Evolutionary conservation across 2,888 invertebrate species (phyloP).

Genomic region (Drosophila hamatofila): DNA sequence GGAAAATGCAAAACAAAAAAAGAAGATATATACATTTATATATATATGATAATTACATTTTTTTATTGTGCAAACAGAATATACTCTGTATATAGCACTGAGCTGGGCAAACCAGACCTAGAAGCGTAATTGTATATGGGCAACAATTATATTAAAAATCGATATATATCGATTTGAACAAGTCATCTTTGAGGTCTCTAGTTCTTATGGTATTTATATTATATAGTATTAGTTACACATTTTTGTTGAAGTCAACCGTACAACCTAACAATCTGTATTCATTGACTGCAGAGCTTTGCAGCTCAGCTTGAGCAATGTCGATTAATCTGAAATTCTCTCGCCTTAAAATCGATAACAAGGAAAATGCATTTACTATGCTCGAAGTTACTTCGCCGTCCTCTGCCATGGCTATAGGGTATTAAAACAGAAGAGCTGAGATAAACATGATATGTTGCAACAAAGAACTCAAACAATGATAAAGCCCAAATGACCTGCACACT

Average conservation of each 20-base stretch:
- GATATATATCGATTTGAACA: slow-evolving; percentile 1
- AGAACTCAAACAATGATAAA: slow-evolving; percentile 16
- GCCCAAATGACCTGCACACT: slow-evolving; percentile 25
- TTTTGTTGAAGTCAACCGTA: too few relatives aligned
- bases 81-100: background rate
- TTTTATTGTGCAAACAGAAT: background rate
- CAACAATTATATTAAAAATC: background rate
- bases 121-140: too few relatives aligned
- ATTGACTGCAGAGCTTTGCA: background rate
- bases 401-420: slow-evolving; percentile 4
- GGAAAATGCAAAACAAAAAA: background rate
- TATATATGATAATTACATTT: background rate
- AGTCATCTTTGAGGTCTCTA: too few relatives aligned
- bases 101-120: background rate
- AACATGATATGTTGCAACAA: slow-evolving; percentile 11
- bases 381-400: too few relatives aligned
- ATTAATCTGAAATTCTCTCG: background rate
- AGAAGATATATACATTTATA: too few relatives aligned
- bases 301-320: background rate
- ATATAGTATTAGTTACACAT: too few relatives aligned
- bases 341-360: background rate
- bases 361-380: background rate
- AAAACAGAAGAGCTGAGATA: slow-evolving; percentile 1
- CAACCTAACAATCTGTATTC: too few relatives aligned
- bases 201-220: too few relatives aligned